Evolutionary conservation across 2,888 invertebrate species (phyloP), one percentile per base, ranked within the genome.

Genomic region (Limnephilus rhombicus): DNA sequence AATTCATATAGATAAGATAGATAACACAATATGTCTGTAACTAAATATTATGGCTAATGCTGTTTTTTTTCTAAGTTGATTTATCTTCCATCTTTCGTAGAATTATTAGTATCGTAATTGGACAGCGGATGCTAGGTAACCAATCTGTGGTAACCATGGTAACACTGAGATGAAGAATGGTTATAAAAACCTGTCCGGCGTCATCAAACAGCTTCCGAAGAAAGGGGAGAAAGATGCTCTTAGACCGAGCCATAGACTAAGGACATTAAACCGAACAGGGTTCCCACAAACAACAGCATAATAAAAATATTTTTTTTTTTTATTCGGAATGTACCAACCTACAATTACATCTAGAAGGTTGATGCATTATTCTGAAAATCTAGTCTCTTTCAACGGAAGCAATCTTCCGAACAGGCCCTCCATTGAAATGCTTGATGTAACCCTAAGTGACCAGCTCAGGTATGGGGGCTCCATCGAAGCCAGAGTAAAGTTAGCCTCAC

Each of bases 191-290:
- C 41, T 24, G 86, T 86, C 86, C 45, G 45, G 45, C 86, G 68
- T n/a, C 41, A 37, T 45, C n/a, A 45, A 45, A 86, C 45, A 86
- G 86, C 41, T 86, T 86, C 86, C 45, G 86, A 86, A 86, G 86
- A 86, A 86, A 45, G 45, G 15, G 49, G 86, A 86, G 86, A 86
- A 86, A 86, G 86, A 86, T 15, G n/a, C 29, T 86, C 49, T 49
- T 86, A 86, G 49, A 86, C 86, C 49, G 29, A 82, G 15, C 82
- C 31, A 82, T 82, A 31, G 49, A 45, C 45, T 24, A 37, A 34
- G 37, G 18, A 83, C 83, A 37, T 83, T 34, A 15, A 34, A 83
- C 37, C 83, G 7, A 9, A 68, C 68, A 68, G 68, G 68, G 68
- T 83, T 37, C 11, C n/a, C 37, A 37, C 83, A 83, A 83, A 83